phyloP scores from a whole-genome alignment of 2,888 invertebrate genomes.

The Euzophera pinguis region DNA sequence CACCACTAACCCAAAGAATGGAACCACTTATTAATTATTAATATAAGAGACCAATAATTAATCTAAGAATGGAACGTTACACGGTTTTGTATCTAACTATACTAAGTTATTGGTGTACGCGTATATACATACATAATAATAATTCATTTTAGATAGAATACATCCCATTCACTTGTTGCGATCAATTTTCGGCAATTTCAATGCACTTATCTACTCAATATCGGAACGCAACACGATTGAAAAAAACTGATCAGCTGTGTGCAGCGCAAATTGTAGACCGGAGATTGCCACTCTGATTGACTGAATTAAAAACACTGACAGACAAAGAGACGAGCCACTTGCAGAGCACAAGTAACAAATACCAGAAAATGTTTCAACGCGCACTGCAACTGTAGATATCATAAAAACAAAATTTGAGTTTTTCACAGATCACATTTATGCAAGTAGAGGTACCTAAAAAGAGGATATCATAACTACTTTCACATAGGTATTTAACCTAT shows the following conservation, averaged over 20 bases:
- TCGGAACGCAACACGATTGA: background rate
- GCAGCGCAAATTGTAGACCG: slow-evolving; percentile 22
- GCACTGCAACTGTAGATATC: no score
- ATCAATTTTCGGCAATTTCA: background rate
- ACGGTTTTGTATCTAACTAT: no score
- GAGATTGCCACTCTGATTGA: slow-evolving; percentile 25
- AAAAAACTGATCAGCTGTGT: slow-evolving; percentile 20
- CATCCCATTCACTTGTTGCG: background rate
- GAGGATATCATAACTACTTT: no score
- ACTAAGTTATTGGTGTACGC: background rate
- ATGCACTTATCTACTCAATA: background rate
- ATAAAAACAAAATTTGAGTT: no score
- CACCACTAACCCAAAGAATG: no score
- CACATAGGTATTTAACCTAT: no score
- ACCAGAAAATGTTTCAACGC: no score
- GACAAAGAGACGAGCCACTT: slow-evolving; percentile 21
- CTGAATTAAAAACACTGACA: slow-evolving; percentile 19
- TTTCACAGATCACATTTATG: no score
- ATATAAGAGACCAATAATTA: no score
- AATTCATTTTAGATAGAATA: background rate
- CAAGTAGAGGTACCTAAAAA: no score
- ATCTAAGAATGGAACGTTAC: no score
- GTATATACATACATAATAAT: background rate
- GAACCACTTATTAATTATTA: no score
- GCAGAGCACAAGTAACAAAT: background rate